Evolutionary conservation across 1,140 invertebrate genomes (phyloP).

Genomic region (Ceratoteleas bidentatus): DNA sequence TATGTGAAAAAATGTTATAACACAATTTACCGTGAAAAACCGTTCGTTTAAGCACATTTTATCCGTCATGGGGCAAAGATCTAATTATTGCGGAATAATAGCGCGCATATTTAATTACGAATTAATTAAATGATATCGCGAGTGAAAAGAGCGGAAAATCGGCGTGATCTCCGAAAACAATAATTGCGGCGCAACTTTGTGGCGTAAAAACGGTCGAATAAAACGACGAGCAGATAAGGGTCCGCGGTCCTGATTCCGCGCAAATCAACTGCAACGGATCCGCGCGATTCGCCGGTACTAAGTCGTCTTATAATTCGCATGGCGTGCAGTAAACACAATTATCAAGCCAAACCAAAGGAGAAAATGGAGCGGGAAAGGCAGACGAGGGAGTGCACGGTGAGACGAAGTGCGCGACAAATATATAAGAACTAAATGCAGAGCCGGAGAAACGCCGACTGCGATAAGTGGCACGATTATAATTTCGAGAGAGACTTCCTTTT

Average conservation of each 20-base stretch:
- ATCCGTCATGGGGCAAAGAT: background rate
- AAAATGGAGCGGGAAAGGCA: background rate
- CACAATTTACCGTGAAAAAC: background rate
- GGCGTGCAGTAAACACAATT: constrained; percentile 53
- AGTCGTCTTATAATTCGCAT: constrained; percentile 16
- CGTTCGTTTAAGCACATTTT: constrained; percentile 1
- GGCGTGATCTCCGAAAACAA: no score
- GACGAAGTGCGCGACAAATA: constrained; percentile 32
- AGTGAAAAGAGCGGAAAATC: background rate
- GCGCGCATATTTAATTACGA: background rate
- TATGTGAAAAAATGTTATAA: no score
- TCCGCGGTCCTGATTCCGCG: background rate
- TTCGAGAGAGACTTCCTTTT: constrained; percentile 56
- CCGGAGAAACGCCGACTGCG: constrained; percentile 40
- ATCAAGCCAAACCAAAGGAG: constrained; percentile 38
- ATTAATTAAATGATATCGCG: background rate
- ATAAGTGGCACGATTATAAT: constrained; percentile 62
- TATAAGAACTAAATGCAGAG: constrained; percentile 53
- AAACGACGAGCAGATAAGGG: no score
- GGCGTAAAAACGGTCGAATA: no score
- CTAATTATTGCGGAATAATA: background rate
- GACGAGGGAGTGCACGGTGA: constrained; percentile 33
- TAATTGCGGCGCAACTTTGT: no score
- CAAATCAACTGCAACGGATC: constrained; percentile 10
- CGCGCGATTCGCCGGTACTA: background rate